phyloP scores from a whole-genome alignment of 2,888 invertebrate genomes.

The Watsonalla cultraria region DNA sequence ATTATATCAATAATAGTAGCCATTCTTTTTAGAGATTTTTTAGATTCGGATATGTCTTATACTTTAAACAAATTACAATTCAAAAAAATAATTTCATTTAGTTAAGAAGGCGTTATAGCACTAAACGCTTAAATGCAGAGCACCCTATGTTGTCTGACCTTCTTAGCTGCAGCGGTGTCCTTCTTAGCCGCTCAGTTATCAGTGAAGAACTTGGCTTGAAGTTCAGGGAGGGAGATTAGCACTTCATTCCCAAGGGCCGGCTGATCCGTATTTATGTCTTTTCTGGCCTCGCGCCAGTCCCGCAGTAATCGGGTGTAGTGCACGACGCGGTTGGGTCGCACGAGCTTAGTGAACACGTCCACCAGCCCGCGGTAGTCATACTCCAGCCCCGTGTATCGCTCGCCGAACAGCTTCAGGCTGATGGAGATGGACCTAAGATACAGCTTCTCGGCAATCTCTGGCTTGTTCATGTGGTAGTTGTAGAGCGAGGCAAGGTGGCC shows the following conservation, averaged over 20 bases:
- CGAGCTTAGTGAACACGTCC: slow-evolving; percentile 87
- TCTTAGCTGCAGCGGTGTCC: too few relatives aligned
- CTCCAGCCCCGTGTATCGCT: slow-evolving; percentile 94
- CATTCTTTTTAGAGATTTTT: too few relatives aligned
- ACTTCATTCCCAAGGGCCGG: slow-evolving; percentile 61
- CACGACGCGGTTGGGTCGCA: slow-evolving; percentile 62
- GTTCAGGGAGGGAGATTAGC: slow-evolving; percentile 51
- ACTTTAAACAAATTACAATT: too few relatives aligned
- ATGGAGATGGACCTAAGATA: slow-evolving; percentile 93
- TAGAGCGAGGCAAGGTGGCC: slow-evolving; percentile 96
- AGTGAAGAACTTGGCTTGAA: slow-evolving; percentile 50
- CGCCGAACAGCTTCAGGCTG: slow-evolving; percentile 91
- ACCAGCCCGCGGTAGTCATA: slow-evolving; percentile 96
- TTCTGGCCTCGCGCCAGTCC: slow-evolving; percentile 59
- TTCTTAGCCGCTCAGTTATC: slow-evolving; percentile 35
- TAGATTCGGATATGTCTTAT: too few relatives aligned
- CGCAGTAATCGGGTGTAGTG: slow-evolving; percentile 64
- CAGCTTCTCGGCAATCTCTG: slow-evolving; percentile 90
- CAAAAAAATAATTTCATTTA: too few relatives aligned
- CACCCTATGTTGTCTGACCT: too few relatives aligned
- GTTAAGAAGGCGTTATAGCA: too few relatives aligned
- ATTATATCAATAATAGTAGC: too few relatives aligned
- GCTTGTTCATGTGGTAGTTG: slow-evolving; percentile 95
- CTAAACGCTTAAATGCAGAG: too few relatives aligned
- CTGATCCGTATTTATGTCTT: slow-evolving; percentile 61